Conservation (phyloP, 2,888 invertebrate genomes). For the Lampropteryx suffumata region DNA sequence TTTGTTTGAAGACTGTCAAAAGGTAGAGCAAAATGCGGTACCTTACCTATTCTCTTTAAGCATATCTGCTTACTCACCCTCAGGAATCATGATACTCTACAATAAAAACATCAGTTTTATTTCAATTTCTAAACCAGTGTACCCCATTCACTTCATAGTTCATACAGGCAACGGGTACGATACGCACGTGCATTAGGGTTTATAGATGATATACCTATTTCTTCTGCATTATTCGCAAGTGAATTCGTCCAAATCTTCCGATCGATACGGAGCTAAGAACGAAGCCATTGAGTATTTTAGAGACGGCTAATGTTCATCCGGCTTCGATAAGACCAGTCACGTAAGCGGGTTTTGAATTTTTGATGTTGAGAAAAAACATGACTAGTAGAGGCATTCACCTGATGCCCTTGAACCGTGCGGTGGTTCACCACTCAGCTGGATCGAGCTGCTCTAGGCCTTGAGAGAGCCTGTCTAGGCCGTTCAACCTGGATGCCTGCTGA, state of each 20-base stretch:
- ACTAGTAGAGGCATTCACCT: slow-evolving; percentile 77
- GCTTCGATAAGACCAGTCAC: slow-evolving; percentile 65
- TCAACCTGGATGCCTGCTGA: slow-evolving; percentile 64
- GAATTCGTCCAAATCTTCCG: slow-evolving; percentile 34
- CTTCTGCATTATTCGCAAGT: slow-evolving; percentile 28
- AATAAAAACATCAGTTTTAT: slow-evolving; percentile 20
- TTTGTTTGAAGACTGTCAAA: slow-evolving; percentile 13
- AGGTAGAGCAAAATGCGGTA: too few relatives aligned
- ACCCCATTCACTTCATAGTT: too few relatives aligned
- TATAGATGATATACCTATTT: slow-evolving; percentile 23
- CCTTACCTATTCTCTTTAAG: too few relatives aligned
- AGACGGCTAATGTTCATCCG: slow-evolving; percentile 62
- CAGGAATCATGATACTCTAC: slow-evolving; percentile 8
- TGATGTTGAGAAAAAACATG: slow-evolving; percentile 64
- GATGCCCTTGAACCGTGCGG: slow-evolving; percentile 74
- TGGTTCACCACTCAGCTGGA: slow-evolving; percentile 74
- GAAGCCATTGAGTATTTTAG: slow-evolving; percentile 50
- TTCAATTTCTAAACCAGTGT: slow-evolving; percentile 6
- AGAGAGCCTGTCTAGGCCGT: slow-evolving; percentile 68
- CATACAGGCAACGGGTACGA: too few relatives aligned
- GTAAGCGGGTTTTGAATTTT: slow-evolving; percentile 59
- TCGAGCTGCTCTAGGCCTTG: slow-evolving; percentile 69
- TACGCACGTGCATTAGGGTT: slow-evolving; percentile 22
- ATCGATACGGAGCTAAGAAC: slow-evolving; percentile 30
- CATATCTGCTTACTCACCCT: slow-evolving; percentile 3